These are phyloP conservation scores for Crotalus horridus DNA, from an alignment of 2,113 vertebrate species.

Conservation along the genomic window DNA sequence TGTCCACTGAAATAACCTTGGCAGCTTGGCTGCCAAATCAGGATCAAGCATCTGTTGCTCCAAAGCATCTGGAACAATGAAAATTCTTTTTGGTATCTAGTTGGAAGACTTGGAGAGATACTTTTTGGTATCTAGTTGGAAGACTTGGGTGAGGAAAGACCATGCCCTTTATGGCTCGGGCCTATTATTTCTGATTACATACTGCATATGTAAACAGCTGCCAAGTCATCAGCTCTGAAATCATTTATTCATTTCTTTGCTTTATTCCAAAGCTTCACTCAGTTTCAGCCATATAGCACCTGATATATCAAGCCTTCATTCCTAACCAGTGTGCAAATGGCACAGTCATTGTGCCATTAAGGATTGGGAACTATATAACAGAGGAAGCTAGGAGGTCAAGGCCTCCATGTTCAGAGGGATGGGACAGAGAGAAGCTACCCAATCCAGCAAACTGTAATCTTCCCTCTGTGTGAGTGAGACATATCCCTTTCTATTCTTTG, in stretches of 20 bases:
- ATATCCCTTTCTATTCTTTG: neutral
- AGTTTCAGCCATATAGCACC: neutral
- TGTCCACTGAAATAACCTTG: conserved; percentile 1
- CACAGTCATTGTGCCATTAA: neutral
- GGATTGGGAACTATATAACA: neutral
- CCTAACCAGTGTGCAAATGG: neutral
- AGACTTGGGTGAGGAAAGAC: neutral
- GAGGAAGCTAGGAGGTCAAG: neutral
- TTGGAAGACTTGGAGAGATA: neutral
- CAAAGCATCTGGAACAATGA: conserved; percentile 13
- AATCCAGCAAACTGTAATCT: neutral
- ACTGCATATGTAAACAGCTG: neutral
- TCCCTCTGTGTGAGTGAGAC: neutral
- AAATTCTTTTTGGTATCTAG: neutral
- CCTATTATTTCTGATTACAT: neutral
- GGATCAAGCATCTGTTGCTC: neutral
- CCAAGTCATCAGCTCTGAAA: neutral
- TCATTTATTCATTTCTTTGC: neutral
- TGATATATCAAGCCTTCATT: neutral
- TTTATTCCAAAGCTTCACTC: neutral
- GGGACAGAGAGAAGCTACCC: neutral
- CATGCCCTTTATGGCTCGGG: neutral
- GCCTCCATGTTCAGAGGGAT: neutral
- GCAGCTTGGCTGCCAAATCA: neutral
- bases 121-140: neutral